Evolutionary conservation across 2,797 vertebrate genomes (phyloP).

Genomic region (Lerista edwardsae): DNA sequence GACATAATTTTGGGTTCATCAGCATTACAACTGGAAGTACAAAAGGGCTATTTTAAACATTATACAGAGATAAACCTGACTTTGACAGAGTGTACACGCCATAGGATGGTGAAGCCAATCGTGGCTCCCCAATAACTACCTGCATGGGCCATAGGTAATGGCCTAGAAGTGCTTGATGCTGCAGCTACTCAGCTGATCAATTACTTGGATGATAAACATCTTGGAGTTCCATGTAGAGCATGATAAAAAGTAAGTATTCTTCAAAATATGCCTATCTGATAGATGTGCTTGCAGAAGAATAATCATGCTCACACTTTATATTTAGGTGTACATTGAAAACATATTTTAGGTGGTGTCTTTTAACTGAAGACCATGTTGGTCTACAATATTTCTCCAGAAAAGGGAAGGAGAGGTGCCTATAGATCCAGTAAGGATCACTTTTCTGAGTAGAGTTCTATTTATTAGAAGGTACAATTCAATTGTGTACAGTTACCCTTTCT

Average conservation of each 20-base stretch:
- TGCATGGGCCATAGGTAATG: background rate
- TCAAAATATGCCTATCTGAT: background rate
- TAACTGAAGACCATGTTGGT: slow-evolving; percentile 29
- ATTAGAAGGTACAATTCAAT: slow-evolving; percentile 15
- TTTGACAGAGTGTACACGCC: background rate
- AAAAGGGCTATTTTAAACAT: slow-evolving; percentile 19
- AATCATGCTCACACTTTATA: background rate
- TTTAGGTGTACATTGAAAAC: background rate
- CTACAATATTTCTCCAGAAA: background rate
- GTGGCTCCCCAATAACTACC: background rate
- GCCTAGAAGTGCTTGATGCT: background rate
- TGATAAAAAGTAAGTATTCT: background rate
- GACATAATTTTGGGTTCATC: background rate
- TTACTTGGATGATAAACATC: background rate
- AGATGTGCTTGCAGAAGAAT: background rate
- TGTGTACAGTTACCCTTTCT: slow-evolving; percentile 29
- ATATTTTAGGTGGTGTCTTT: slow-evolving; percentile 6
- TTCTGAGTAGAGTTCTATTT: slow-evolving; percentile 17
- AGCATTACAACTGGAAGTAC: background rate
- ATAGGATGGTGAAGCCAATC: background rate
- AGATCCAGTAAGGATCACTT: background rate
- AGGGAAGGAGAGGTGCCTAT: slow-evolving; percentile 16
- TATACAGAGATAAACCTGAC: background rate
- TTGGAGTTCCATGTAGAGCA: background rate
- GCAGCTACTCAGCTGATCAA: background rate